Conservation (phyloP, 2,888 invertebrate genomes). For the Ichneumon xanthorius region DNA sequence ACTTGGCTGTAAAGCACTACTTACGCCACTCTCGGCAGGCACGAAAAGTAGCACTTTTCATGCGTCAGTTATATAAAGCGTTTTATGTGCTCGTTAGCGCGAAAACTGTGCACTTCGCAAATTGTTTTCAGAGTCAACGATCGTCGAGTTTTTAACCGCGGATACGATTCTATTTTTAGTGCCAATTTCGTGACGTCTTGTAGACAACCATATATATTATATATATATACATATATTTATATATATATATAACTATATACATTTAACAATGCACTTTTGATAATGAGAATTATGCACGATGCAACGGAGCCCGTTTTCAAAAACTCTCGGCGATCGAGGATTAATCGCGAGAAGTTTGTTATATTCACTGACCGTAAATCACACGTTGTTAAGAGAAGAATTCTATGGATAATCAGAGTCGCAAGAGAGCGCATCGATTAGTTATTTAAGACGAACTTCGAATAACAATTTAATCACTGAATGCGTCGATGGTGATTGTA, state of each 20-base stretch:
- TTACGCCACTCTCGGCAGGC: no score
- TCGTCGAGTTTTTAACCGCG: neutral
- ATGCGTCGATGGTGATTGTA: constrained; percentile 74
- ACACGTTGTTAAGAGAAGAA: constrained; percentile 11
- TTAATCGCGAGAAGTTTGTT: constrained; percentile 31
- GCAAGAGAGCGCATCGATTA: constrained; percentile 29
- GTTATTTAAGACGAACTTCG: constrained; percentile 32
- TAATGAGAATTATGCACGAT: constrained; percentile 73
- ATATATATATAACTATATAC: constrained; percentile 67
- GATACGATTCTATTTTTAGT: neutral
- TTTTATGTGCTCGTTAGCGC: neutral
- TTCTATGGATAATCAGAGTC: constrained; percentile 17
- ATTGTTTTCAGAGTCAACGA: neutral
- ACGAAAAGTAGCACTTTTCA: no score
- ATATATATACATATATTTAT: constrained; percentile 34
- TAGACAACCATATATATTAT: constrained; percentile 22
- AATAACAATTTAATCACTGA: constrained; percentile 71
- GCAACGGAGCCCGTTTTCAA: constrained; percentile 39
- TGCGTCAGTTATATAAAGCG: neutral
- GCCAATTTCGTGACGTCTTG: constrained; percentile 44
- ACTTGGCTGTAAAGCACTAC: no score
- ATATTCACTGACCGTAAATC: constrained; percentile 20
- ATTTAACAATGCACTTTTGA: constrained; percentile 77
- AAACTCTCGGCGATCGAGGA: constrained; percentile 13
- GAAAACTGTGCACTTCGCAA: neutral